Percentiles rank a stretch among this genome's conserved stretches.
phyloP scores from a whole-genome alignment of 2,113 vertebrate genomes.

The Gracilinanus agilis region DNA sequence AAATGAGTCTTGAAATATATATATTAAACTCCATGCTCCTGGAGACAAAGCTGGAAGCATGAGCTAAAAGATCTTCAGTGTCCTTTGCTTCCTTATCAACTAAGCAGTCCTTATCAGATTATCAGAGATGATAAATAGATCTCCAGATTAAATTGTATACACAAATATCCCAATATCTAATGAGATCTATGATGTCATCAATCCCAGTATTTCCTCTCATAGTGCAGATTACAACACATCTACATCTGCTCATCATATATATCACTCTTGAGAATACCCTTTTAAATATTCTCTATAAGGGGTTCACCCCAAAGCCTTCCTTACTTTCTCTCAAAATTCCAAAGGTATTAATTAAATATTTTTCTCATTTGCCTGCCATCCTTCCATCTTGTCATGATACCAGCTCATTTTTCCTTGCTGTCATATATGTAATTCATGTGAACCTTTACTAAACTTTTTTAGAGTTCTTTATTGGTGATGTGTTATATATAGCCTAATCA shows the following conservation, averaged over 20 bases:
- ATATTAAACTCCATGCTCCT: no score
- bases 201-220: background rate
- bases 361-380: background rate
- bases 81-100: no score
- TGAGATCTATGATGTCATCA: background rate
- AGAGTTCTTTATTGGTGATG: background rate
- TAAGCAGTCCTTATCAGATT: no score
- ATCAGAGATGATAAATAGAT: no score
- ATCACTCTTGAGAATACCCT: background rate
- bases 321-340: background rate
- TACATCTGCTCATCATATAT: background rate
- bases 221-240: background rate
- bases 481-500: background rate
- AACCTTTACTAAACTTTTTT: background rate
- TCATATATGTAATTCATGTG: background rate
- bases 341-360: background rate
- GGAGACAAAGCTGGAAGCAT: no score
- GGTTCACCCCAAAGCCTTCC: background rate
- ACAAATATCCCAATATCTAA: background rate
- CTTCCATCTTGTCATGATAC: background rate
- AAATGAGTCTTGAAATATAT: no score
- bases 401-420: background rate
- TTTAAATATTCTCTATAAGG: background rate
- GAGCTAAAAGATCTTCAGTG: no score
- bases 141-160: no score